A percentile compares a stretch with the other conserved stretches of the same genome.
Evolutionary conservation across 2,113 vertebrate species (phyloP).

Genomic region (Platanista minor): DNA sequence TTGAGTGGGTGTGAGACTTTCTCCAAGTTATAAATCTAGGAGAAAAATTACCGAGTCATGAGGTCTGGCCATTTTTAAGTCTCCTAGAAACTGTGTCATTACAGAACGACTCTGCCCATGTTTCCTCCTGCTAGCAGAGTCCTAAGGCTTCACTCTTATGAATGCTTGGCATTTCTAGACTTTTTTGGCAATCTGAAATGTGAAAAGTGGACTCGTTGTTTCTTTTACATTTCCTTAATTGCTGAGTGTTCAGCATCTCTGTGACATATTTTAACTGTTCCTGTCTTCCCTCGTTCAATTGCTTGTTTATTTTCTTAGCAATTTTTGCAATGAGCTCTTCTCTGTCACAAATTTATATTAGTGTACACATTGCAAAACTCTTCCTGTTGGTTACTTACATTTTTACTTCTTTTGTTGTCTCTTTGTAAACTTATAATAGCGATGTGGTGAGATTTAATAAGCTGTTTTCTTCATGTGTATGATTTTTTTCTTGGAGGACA

Average conservation of each 20-base stretch:
- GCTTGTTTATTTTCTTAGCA: neutral
- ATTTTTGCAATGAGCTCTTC: neutral
- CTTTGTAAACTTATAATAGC: neutral
- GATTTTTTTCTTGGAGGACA: neutral
- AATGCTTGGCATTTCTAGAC: neutral
- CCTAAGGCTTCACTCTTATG: neutral
- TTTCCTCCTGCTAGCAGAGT: neutral
- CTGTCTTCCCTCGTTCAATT: neutral
- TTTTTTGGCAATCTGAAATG: neutral
- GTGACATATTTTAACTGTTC: neutral
- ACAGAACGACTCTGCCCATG: neutral
- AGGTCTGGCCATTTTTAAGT: neutral
- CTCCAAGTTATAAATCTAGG: neutral
- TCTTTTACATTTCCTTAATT: neutral
- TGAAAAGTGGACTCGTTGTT: neutral
- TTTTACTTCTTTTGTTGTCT: neutral
- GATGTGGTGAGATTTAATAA: neutral
- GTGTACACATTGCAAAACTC: neutral
- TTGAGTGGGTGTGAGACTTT: neutral
- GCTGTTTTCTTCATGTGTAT: neutral
- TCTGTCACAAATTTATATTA: neutral
- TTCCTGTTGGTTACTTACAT: neutral
- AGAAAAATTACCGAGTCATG: neutral
- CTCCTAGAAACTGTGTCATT: neutral
- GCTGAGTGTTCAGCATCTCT: neutral